A percentile compares a stretch with the other conserved stretches of the same genome.
Conservation (phyloP, 2,888 invertebrate genomes). For the Papilio demoleus region DNA sequence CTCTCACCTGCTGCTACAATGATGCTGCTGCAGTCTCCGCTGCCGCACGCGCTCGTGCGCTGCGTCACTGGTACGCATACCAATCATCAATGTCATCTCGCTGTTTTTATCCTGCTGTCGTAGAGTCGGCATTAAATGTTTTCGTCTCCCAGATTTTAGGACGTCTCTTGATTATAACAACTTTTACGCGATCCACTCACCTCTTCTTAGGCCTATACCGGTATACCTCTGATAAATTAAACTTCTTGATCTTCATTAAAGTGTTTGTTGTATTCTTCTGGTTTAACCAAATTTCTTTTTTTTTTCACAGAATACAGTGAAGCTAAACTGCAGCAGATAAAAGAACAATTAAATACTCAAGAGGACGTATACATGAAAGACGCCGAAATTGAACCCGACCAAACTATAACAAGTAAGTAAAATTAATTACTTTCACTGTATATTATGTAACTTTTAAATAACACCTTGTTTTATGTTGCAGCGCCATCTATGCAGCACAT, state of each 20-base stretch:
- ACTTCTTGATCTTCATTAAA: no score
- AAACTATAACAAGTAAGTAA: conserved; percentile 50
- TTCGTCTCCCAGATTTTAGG: no score
- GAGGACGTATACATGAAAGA: conserved; percentile 66
- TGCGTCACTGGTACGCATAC: conserved; percentile 59
- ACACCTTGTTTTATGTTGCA: conserved; percentile 41
- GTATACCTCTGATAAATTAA: no score
- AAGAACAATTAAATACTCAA: conserved; percentile 55
- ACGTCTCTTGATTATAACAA: no score
- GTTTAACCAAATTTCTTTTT: background rate
- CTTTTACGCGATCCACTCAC: no score
- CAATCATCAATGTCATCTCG: no score
- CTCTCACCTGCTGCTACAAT: conserved; percentile 91
- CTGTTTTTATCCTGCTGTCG: no score
- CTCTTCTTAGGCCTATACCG: no score
- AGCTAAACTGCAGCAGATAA: conserved; percentile 62
- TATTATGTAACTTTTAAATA: background rate
- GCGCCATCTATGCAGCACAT: conserved; percentile 64
- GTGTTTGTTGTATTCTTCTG: background rate
- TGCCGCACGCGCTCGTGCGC: conserved; percentile 86
- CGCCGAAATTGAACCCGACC: conserved; percentile 49
- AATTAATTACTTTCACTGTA: background rate
- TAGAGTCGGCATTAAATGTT: no score
- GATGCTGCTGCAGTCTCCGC: conserved; percentile 89
- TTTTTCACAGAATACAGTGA: conserved; percentile 68